phyloP scores from a whole-genome alignment of 2,113 vertebrate genomes.

The Polypterus bichir region DNA sequence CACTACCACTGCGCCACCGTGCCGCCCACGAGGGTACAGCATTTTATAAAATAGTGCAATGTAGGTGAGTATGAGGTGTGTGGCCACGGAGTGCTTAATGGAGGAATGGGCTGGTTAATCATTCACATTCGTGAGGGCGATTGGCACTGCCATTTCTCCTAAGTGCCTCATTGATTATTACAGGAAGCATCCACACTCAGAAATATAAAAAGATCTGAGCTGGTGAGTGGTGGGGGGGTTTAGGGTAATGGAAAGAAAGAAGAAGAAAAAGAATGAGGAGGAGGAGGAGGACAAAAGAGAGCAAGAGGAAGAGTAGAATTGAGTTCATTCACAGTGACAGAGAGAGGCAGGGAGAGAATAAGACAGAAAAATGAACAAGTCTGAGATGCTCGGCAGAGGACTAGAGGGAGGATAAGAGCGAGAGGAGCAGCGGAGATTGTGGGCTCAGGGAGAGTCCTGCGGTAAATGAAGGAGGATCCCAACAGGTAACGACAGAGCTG shows the following conservation, averaged over 20 bases:
- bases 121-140: too few relatives aligned
- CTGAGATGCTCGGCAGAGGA: background rate
- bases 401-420: too few relatives aligned
- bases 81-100: too few relatives aligned
- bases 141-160: too few relatives aligned
- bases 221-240: too few relatives aligned
- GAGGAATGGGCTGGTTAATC: too few relatives aligned
- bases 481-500: constrained; percentile 20
- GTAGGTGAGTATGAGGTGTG: too few relatives aligned
- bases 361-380: background rate
- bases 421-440: background rate
- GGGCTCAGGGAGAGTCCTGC: constrained; percentile 14
- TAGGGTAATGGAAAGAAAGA: background rate
- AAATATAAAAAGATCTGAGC: too few relatives aligned
- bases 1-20: too few relatives aligned
- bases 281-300: background rate
- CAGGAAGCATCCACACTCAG: too few relatives aligned
- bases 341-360: background rate
- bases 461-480: constrained; percentile 24
- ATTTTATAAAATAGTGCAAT: too few relatives aligned
- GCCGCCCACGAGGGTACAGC: background rate
- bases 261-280: background rate
- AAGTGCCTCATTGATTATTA: too few relatives aligned
- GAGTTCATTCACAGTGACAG: background rate
- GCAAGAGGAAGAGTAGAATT: background rate